These are phyloP conservation scores for Anodontia alba DNA, from an alignment of 2,888 invertebrate genomes.

Conservation along the genomic window DNA sequence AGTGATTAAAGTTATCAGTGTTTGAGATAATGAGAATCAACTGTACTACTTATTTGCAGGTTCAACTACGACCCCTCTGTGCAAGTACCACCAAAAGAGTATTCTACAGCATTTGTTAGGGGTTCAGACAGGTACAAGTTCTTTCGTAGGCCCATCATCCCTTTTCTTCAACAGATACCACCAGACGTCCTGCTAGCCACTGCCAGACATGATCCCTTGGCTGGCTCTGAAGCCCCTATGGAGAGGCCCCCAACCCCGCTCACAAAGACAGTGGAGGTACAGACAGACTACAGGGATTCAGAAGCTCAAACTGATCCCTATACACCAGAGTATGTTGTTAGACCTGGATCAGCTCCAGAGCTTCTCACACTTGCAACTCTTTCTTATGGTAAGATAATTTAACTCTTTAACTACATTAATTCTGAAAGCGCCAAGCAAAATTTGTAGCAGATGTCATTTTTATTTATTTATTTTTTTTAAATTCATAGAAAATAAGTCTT, in stretches of 20 bases:
- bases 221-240: slow-evolving; percentile 71
- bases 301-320: slow-evolving; percentile 92
- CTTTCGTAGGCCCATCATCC: slow-evolving; percentile 83
- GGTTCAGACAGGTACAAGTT: slow-evolving; percentile 82
- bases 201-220: slow-evolving; percentile 82
- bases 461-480: too few species aligned
- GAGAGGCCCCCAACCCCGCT: slow-evolving; percentile 78
- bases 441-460: too few species aligned
- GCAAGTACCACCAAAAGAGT: slow-evolving; percentile 75
- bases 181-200: slow-evolving; percentile 83
- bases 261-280: slow-evolving; percentile 86
- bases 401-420: too few species aligned
- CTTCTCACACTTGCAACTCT: slow-evolving; percentile 89
- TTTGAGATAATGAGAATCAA: too few species aligned
- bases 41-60: slow-evolving; percentile 69
- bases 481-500: too few species aligned
- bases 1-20: too few species aligned
- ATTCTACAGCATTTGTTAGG: slow-evolving; percentile 76
- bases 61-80: slow-evolving; percentile 84
- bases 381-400: slow-evolving; percentile 87
- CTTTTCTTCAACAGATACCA: slow-evolving; percentile 83
- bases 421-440: too few species aligned
- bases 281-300: slow-evolving; percentile 91
- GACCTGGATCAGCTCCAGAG: slow-evolving; percentile 87
- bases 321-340: slow-evolving; percentile 88